Evolutionary conservation across 2,113 vertebrate species (phyloP), one percentile per base, ranked within the genome.

Genomic region (Xiphophorus couchianus): DNA sequence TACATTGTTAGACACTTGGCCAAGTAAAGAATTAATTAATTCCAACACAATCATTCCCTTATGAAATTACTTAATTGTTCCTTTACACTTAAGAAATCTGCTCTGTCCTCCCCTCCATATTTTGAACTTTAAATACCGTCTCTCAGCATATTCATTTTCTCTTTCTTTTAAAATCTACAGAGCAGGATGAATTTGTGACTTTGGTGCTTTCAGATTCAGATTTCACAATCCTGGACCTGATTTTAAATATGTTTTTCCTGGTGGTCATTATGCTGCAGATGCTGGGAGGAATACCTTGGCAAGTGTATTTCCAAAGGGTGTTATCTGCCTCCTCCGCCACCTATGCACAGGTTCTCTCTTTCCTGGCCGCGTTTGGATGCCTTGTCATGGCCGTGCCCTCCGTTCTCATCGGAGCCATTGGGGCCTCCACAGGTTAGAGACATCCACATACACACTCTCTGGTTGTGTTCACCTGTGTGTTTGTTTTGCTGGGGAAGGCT

Each of bases 291-390:
- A 97, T 99, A 51, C 98, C 98, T 0, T 99, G 98, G 98, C 98
- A 99, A 86, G 97, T 98, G 0, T 99, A 99, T 94, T 99, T 99
- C 91, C 98, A 99, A 86, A 89, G 98, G 84, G 98, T 99, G 70
- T 95, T 99, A 42, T 99, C 98, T 64, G 96, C 97, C n/a, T 99
- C 98, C 72, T 99, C 98, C 33, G 98, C 98, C 73, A 97, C 96
- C 28, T 99, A 99, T 9, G 98, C 98, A 66, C 98, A 99, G 91
- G 96, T 99, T 48, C 92, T 99, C 63, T 99, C 98, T 75, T 97
- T 99, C 89, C 90, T 99, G 84, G 98, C 98, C 81, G 97, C 97
- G 28, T 98, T 99, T 22, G 98, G 98, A 25, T 99, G 98, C 88
- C 84, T 99, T 54, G 76, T 99, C 86, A 99, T 99, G 98, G 98